These are phyloP conservation scores for Amphilophus citrinellus DNA, from an alignment of 2,113 vertebrate species.

Conservation along the genomic window DNA sequence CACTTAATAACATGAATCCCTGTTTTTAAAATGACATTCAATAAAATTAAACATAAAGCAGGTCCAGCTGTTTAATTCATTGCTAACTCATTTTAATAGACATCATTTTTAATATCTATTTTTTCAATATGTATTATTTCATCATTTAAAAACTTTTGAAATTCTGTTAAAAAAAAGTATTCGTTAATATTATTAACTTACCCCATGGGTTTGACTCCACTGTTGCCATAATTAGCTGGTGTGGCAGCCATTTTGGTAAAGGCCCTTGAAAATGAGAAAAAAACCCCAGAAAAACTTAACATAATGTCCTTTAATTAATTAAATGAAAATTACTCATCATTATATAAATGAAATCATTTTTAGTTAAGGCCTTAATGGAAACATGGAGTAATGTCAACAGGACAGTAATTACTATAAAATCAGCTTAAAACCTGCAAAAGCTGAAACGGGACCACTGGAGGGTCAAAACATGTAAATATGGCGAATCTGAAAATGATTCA, in stretches of 20 bases:
- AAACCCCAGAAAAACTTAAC: background rate
- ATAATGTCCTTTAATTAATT: background rate
- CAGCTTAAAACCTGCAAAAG: too few species aligned
- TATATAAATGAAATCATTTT: background rate
- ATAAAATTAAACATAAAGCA: background rate
- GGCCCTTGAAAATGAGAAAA: conserved; percentile 80
- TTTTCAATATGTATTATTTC: background rate
- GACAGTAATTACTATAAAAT: background rate
- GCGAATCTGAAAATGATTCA: background rate
- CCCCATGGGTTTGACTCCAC: conserved; percentile 93
- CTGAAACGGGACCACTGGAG: background rate
- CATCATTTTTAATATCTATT: background rate
- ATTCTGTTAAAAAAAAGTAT: background rate
- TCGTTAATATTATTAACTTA: conserved; percentile 63
- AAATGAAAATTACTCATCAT: background rate
- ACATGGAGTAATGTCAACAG: background rate
- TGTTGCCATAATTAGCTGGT: conserved; percentile 91
- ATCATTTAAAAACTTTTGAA: background rate
- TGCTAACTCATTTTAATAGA: background rate
- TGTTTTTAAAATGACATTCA: too few species aligned
- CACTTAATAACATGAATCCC: too few species aligned
- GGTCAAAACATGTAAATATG: background rate
- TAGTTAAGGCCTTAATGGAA: background rate
- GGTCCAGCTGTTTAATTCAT: background rate
- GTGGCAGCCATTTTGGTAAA: conserved; percentile 96